phyloP scores from a whole-genome alignment of 2,113 vertebrate species.

The Arvicanthis niloticus region DNA sequence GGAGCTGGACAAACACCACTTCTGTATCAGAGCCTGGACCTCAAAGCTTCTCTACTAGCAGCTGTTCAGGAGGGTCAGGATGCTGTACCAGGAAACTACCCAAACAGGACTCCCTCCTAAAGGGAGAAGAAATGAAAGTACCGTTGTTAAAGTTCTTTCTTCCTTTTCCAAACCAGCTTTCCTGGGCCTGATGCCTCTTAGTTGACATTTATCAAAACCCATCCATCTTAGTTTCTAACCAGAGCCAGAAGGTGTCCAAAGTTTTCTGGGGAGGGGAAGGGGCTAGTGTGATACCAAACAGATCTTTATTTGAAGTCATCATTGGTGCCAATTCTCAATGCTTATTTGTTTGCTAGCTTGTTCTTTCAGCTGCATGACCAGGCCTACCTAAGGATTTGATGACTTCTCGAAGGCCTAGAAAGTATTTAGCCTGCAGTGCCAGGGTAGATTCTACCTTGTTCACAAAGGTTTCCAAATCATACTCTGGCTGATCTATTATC shows the following conservation, averaged over 20 bases:
- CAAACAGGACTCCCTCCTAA: neutral
- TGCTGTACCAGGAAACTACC: neutral
- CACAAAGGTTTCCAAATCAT: conserved; percentile 87
- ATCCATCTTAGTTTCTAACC: neutral
- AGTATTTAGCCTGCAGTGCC: conserved; percentile 80
- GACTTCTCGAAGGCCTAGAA: conserved; percentile 82
- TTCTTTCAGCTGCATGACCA: neutral
- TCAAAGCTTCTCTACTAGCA: neutral
- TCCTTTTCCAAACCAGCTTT: neutral
- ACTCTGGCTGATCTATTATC: conserved; percentile 86
- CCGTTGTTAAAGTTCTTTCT: neutral
- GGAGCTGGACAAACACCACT: neutral
- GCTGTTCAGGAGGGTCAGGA: neutral
- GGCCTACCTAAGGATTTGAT: conserved; percentile 81
- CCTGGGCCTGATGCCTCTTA: neutral
- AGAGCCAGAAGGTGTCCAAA: neutral
- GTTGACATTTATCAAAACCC: conserved; percentile 29
- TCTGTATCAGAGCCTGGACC: neutral
- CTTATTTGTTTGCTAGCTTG: neutral
- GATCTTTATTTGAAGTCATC: neutral
- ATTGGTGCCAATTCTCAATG: neutral
- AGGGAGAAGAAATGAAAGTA: neutral
- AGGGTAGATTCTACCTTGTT: conserved; percentile 81
- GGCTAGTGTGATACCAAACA: neutral
- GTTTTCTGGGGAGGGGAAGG: conserved; percentile 3